A percentile compares a stretch with the other conserved stretches of the same genome.
Conservation (phyloP, 1,140 invertebrate species). For the Octopus bimaculoides region DNA sequence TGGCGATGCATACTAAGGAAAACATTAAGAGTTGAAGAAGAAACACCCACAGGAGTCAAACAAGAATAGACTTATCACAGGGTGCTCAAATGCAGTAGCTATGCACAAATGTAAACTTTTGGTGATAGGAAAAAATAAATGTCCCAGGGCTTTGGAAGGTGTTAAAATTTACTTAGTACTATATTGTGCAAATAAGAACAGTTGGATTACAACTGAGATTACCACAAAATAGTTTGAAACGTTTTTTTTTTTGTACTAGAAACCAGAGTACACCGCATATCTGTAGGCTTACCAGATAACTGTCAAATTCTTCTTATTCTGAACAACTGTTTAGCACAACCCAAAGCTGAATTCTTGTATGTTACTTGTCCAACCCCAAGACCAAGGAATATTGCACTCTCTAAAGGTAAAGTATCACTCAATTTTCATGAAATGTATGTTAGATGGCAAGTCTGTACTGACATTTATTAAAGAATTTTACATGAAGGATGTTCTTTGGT, state of each 20-base stretch:
- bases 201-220: not conserved
- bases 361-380: not conserved
- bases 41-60: not conserved
- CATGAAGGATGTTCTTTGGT: not conserved
- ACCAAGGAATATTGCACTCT: not conserved
- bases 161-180: not conserved
- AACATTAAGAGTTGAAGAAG: not conserved
- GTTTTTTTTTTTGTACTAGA: not conserved
- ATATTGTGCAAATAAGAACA: not conserved
- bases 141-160: too few relatives aligned
- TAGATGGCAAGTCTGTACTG: not conserved
- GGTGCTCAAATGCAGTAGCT: not conserved
- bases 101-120: not conserved
- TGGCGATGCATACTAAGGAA: not conserved
- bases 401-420: not conserved
- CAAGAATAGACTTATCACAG: not conserved
- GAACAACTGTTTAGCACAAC: not conserved
- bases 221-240: not conserved
- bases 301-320: not conserved
- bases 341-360: not conserved
- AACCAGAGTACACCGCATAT: not conserved
- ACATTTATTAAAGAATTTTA: not conserved
- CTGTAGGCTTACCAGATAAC: not conserved
- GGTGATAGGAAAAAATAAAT: too few relatives aligned
- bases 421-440: not conserved